Evolutionary conservation across 2,113 vertebrate genomes (phyloP), one percentile per base, ranked within the genome.

Genomic region (Sciurus niger): DNA sequence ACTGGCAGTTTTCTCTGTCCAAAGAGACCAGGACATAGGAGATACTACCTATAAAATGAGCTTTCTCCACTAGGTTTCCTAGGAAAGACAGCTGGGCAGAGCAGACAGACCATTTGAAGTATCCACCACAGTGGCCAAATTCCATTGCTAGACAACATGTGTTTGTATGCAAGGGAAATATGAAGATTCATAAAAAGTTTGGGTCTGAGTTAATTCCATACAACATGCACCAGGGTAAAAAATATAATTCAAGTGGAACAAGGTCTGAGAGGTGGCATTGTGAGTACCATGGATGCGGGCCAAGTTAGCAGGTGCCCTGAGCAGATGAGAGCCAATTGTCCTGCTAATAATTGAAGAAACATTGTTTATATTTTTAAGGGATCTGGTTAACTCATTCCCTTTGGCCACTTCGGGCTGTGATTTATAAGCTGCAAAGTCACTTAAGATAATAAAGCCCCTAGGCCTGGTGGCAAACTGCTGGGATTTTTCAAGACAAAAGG

Each of bases 381-480:
- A 82, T 77, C 96, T 90, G 76, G 87, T 77, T 92, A 95, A 96
- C 63, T 63, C 67, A 24, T 88, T 96, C 80, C 86, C 96, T 88
- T 91, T 87, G 63, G 96, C 80, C 90, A 40, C 92, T 92, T 84
- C 83, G 43, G 34, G 73, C 17, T 78, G 30, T 95, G 94, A 96
- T 96, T 97, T 96, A 92, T 92, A 84, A 80, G 68, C 8, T 37
- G 86, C 58, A 87, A 93, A 97, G 90, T 87, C 72, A 88, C 84
- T 98, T 88, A 93, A 58, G 90, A 93, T 90, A 97, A 98, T 97
- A 94, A 96, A 96, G 90, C 80, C 96, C 96, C 76, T 37, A 72
- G 95, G 96, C 87, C 92, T 88, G 20, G 25, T 80, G 51, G 93
- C 79, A 94, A 94, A 92, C 74, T 90, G 51, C 93, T 77, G 58